These are phyloP conservation scores for Metacarcinus magister DNA, from an alignment of 2,888 invertebrate species.

Conservation along the genomic window DNA sequence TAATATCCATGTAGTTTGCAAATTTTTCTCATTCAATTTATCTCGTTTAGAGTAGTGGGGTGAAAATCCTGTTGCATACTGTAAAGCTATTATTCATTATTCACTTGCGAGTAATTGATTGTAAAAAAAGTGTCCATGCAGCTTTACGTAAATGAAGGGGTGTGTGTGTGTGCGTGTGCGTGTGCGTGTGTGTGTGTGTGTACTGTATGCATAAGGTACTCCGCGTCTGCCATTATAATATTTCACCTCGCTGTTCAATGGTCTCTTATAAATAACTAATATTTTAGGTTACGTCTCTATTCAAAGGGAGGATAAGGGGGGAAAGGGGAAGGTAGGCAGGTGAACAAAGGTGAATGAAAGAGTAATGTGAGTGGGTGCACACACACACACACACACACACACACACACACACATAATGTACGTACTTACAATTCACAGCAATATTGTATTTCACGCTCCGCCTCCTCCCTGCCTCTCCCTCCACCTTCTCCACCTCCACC, in stretches of 20 bases:
- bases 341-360: slow-evolving; percentile 28
- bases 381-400: slow-evolving; percentile 48
- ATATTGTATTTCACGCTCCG: background rate
- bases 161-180: background rate
- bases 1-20: background rate
- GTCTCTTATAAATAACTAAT: background rate
- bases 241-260: background rate
- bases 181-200: slow-evolving; percentile 14
- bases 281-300: background rate
- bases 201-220: background rate
- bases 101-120: background rate
- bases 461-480: background rate
- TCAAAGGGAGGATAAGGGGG: background rate
- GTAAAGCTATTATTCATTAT: background rate
- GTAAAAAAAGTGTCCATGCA: background rate
- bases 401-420: background rate
- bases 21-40: background rate
- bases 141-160: background rate
- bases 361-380: background rate
- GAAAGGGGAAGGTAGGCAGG: background rate
- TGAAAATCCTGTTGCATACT: background rate
- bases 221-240: background rate
- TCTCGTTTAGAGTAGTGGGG: background rate
- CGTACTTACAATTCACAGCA: background rate
- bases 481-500: background rate